Percentiles rank a stretch among this genome's conserved stretches.
These are phyloP conservation scores for Pterocles orientalis DNA, from an alignment of 2,113 vertebrate genomes.

Conservation along the genomic window DNA sequence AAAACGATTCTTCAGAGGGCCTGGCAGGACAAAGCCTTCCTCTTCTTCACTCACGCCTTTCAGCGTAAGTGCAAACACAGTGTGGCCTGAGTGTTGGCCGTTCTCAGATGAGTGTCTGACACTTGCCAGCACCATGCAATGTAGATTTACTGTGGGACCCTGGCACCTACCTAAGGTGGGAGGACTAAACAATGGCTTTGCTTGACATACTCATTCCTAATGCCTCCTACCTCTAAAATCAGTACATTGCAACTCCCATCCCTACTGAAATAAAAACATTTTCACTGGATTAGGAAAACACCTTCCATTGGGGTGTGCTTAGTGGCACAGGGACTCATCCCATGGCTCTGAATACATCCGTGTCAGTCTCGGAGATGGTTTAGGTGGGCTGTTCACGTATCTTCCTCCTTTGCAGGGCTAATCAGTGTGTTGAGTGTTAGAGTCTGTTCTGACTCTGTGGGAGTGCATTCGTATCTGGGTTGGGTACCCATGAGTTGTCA, in stretches of 20 bases:
- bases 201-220: not conserved
- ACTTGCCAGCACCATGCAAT: not conserved
- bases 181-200: not conserved
- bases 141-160: not conserved
- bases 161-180: not conserved
- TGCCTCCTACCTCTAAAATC: not conserved
- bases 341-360: not conserved
- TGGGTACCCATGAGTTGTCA: not conserved
- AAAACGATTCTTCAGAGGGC: not conserved
- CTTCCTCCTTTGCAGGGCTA: not conserved
- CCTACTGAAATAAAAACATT: not conserved
- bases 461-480: not conserved
- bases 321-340: not conserved
- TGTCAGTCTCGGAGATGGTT: fast-evolving
- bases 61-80: not conserved
- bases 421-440: fast-evolving
- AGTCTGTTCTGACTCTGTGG: not conserved
- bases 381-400: not conserved
- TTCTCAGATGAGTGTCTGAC: not conserved
- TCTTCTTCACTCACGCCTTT: not conserved
- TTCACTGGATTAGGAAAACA: not conserved
- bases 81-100: fast-evolving
- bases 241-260: not conserved
- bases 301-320: not conserved
- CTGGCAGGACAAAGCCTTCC: not conserved